Conservation (phyloP, 2,797 vertebrate species). For the Oryzias sinensis region DNA sequence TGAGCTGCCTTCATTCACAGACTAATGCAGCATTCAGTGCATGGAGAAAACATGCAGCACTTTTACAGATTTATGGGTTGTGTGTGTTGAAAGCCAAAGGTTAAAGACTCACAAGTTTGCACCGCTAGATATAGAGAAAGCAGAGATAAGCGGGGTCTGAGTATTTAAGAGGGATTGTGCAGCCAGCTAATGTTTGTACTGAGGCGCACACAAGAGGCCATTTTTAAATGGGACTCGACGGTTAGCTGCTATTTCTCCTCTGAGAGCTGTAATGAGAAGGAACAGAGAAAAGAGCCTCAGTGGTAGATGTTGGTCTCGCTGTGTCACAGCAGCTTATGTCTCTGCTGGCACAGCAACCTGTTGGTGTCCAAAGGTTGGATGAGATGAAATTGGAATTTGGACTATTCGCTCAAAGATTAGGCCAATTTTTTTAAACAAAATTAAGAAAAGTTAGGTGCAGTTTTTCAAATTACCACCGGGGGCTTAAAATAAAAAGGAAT, state of each 20-base stretch:
- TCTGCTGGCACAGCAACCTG: conserved; percentile 50
- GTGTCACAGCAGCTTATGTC: conserved; percentile 55
- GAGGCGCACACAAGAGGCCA: conserved; percentile 3
- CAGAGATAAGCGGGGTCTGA: not conserved
- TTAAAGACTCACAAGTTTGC: conserved; percentile 15
- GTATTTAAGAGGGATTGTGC: not conserved
- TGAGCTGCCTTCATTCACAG: not conserved
- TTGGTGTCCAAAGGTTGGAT: conserved; percentile 45
- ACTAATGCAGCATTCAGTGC: conserved; percentile 3
- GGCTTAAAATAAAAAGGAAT: too few relatives aligned
- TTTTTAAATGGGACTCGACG: conserved; percentile 36
- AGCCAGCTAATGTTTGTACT: conserved; percentile 3
- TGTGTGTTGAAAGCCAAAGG: not conserved
- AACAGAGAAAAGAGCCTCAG: conserved; percentile 50
- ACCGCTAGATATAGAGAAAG: conserved; percentile 4
- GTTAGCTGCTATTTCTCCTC: conserved; percentile 40
- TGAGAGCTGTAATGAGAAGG: conserved; percentile 45
- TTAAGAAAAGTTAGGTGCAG: not conserved
- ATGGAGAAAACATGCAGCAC: not conserved
- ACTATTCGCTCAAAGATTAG: conserved; percentile 6
- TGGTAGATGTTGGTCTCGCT: conserved; percentile 40
- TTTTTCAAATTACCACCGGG: too few relatives aligned
- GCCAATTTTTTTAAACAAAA: not conserved
- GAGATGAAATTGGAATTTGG: conserved; percentile 11
- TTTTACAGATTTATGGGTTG: conserved; percentile 28